Evolutionary conservation across 2,797 vertebrate species (phyloP), one percentile per base, ranked within the genome.

Genomic region (Hapalemur alaotrensis): DNA sequence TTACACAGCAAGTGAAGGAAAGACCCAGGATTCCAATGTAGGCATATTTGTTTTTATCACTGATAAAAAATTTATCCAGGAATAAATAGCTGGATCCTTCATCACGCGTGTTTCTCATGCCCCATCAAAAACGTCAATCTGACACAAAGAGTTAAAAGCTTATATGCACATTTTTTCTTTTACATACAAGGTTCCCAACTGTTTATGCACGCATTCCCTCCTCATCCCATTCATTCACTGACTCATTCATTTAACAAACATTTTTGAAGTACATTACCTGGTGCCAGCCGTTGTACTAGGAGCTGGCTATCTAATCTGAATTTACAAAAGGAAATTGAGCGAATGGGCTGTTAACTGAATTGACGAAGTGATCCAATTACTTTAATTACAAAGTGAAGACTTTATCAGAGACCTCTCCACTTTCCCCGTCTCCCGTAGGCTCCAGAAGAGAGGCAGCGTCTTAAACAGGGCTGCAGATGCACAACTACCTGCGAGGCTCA

Each of bases 261-360:
- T 78, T 85, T 93, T 54, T 38, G 38, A 95, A 91, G 79, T 17
- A 48, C 9, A 20, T 76, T 70, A 63, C 57, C 67, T 96, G 83
- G 28, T 70, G 28, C 35, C 48, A 72, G 85, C 7, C 7, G 23
- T 43, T 13, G 10, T 43, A 46, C 30, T 57, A 63, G 81, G 70
- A 38, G 72, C 76, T 82, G 59, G 25, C n/a, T 78, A 52, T 89
- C 48, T 28, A 73, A 82, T 86, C 57, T 38, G 92, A 85, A 92
- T 92, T 93, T 94, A 59, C 85, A 52, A 65, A 94, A 80, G 92
- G 82, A 93, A 95, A 79, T 48, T 63, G 94, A 96, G 91, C n/a
- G 63, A 95, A 91, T 6, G 25, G 38, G 25, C n/a, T 92, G 30
- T 93, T 97, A 93, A 93, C 59, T 7, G 69, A 91, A 78, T 72